Evolutionary conservation across 2,888 invertebrate genomes (phyloP).

Genomic region (Leuctra nigra): DNA sequence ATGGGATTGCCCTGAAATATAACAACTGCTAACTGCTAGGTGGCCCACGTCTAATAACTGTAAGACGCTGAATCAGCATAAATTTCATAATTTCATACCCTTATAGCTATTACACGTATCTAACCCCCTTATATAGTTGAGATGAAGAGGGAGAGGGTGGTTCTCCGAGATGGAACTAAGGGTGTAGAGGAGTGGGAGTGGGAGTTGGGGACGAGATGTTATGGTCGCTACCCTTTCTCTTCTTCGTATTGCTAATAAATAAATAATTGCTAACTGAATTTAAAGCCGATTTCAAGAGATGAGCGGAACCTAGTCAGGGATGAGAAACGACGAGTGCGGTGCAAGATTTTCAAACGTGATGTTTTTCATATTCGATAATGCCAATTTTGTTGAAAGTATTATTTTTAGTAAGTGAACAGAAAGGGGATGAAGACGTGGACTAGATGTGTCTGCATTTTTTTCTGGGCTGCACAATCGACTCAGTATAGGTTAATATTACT

Average conservation of each 20-base stretch:
- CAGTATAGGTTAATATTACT: no score
- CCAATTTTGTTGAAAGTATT: no score
- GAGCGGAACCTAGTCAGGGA: constrained; percentile 1
- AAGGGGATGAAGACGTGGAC: no score
- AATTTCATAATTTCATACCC: constrained; percentile 43
- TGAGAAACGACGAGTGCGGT: not conserved
- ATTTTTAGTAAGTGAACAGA: no score
- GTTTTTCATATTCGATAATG: no score
- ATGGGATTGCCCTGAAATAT: constrained; percentile 4
- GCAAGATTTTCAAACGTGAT: no score
- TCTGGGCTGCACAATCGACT: no score
- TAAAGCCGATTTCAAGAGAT: constrained; percentile 26
- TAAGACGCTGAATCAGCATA: constrained; percentile 49
- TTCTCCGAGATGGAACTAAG: constrained; percentile 17
- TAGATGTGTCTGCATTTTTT: no score
- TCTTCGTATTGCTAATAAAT: constrained; percentile 30
- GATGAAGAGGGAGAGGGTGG: constrained; percentile 5
- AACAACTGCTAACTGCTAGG: constrained; percentile 9
- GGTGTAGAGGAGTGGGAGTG: no score
- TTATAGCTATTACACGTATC: constrained; percentile 21
- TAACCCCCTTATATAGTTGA: constrained; percentile 3
- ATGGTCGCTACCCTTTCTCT: constrained; percentile 22
- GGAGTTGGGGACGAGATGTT: constrained; percentile 2
- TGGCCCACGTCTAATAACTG: constrained; percentile 30
- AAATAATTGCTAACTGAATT: constrained; percentile 29